A percentile compares a stretch with the other conserved stretches of the same genome.
Evolutionary conservation across 1,140 invertebrate species (phyloP).

Genomic region (Neodiprion pinetum): DNA sequence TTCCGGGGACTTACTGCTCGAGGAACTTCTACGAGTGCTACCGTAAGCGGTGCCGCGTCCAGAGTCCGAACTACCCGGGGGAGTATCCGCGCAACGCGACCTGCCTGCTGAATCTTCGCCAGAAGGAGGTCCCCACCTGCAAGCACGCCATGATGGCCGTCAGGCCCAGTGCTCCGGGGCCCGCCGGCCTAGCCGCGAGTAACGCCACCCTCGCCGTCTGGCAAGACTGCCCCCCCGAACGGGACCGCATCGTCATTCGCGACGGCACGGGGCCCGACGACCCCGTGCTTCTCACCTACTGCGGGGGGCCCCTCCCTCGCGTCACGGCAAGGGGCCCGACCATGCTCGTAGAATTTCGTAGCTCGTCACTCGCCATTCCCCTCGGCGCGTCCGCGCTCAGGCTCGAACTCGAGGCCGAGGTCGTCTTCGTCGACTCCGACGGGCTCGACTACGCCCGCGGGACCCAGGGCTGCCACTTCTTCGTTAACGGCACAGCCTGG

Average conservation of each 20-base stretch:
- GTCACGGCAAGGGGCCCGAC: slow-evolving; percentile 74
- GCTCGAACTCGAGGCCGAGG: slow-evolving; percentile 84
- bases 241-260: slow-evolving; percentile 85
- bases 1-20: slow-evolving; percentile 87
- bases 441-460: slow-evolving; percentile 73
- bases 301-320: slow-evolving; percentile 81
- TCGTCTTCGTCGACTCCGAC: slow-evolving; percentile 86
- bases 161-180: slow-evolving; percentile 40
- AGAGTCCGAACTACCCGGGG: slow-evolving; percentile 90
- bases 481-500: slow-evolving; percentile 61
- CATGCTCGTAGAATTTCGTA: slow-evolving; percentile 87
- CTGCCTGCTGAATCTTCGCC: slow-evolving; percentile 80
- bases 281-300: slow-evolving; percentile 84
- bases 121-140: slow-evolving; percentile 83
- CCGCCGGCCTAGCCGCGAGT: slow-evolving; percentile 62
- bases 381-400: slow-evolving; percentile 71
- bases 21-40: slow-evolving; percentile 88
- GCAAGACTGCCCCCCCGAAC: slow-evolving; percentile 81
- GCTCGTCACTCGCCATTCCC: slow-evolving; percentile 77
- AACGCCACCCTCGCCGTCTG: slow-evolving; percentile 75
- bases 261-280: slow-evolving; percentile 83
- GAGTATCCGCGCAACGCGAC: slow-evolving; percentile 89
- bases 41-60: slow-evolving; percentile 79
- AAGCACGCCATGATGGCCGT: slow-evolving; percentile 90
- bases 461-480: slow-evolving; percentile 61